Evolutionary conservation across 2,888 invertebrate species (phyloP), one percentile per base, ranked within the genome.

Genomic region (Gryllus longicercus): DNA sequence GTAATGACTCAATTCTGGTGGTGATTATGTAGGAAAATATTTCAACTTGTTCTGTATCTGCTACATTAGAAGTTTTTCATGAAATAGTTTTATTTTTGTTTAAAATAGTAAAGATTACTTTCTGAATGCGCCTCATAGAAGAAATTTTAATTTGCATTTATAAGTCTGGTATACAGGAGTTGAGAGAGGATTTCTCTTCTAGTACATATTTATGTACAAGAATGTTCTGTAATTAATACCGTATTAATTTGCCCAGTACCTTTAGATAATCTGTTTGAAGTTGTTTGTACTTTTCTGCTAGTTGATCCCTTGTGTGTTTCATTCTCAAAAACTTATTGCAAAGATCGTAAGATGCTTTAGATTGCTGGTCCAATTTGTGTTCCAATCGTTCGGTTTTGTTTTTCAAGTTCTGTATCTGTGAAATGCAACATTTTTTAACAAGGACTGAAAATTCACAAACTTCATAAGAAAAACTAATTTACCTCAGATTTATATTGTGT

Each of bases 281-380:
- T 23, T 76, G n/a, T n/a, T n/a, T 76, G 23, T 76, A 76, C 11
- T 50, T 18, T n/a, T 5, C 16, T 49, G 49, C 14, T n/a, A 85
- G 75, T 12, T 82, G 81, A 77, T 85, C 85, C 74, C 84, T 85
- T 1, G 84, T 82, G 21, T 85, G 84, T 76, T 85, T 85, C 85
- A 85, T 85, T 49, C 84, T 84, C 50, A 85, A 78, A 80, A 85
- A 85, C 80, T 85, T 85, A 25, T 85, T 83, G 50, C 85, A 85
- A 74, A 85, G 82, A 82, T 85, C 85, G 76, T 85, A 85, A 11
- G 84, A 84, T 3, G 84, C 83, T 63, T 18, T 18, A 63, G 63
- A 63, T 18, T 63, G 14, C 63, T 63, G 63, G 14, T 63, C 63
- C n/a, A 63, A n/a, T n/a, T 63, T 63, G 16, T 18, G 14, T 63